Percentiles rank a stretch among this genome's conserved stretches.
phyloP scores from a whole-genome alignment of 2,113 vertebrate species.

The Acanthochromis polyacanthus region DNA sequence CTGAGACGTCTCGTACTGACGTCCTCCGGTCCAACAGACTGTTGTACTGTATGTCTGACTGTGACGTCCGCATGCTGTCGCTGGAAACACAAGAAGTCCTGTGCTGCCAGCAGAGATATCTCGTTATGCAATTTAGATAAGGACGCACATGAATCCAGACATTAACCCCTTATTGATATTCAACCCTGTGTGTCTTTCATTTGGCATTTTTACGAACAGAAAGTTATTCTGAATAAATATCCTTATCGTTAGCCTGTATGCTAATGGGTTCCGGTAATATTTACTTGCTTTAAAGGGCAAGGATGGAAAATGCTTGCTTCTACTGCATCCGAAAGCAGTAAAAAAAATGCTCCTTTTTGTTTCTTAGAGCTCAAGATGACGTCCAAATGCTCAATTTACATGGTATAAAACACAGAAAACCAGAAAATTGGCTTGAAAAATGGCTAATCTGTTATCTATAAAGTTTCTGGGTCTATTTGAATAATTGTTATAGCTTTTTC shows the following conservation, averaged over 20 bases:
- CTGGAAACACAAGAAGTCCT: conserved; percentile 56
- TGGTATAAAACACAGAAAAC: too few species aligned
- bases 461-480: too few species aligned
- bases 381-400: too few species aligned
- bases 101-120: conserved; percentile 21
- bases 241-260: not conserved
- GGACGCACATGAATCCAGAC: not conserved
- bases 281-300: too few species aligned
- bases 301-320: too few species aligned
- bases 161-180: not conserved
- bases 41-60: not conserved
- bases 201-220: not conserved
- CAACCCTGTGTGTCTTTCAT: not conserved
- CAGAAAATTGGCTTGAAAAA: too few species aligned
- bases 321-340: too few species aligned
- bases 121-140: conserved; percentile 45
- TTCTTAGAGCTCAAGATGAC: too few species aligned
- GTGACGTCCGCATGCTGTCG: conserved; percentile 43
- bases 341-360: too few species aligned
- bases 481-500: too few species aligned
- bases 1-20: not conserved
- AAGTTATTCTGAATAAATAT: not conserved
- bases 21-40: conserved; percentile 11
- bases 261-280: not conserved
- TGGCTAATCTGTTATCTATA: too few species aligned